Base-by-base conservation (phyloP, 2,797 vertebrate genomes). In the Enteromius thamalakanensis region DNA sequence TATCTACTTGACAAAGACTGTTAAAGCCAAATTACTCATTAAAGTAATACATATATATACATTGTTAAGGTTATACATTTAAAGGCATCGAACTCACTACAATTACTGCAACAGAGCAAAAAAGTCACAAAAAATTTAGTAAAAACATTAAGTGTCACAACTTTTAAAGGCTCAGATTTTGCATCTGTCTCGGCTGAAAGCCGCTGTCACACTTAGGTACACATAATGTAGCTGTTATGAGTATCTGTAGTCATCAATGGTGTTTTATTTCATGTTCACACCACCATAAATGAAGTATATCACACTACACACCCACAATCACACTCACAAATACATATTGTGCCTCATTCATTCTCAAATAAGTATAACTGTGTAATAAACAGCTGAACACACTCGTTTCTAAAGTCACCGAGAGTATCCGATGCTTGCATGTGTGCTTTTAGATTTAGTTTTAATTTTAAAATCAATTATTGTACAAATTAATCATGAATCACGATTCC, bases 251-350 rank as follows among this genome's bases (percentile, higher is more conserved):
- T 68, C 17, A 70, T 67, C 1, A 45, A 47, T n/a, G 17, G 26
- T 34, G 68, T 81, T 81, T 71, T 53, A 62, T 81, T 60, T 81
- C 40, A 72, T 1, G 1, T 81, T 37, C 68, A 14, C 53, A 60
- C 53, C 53, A 60, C 62, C 40, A 81, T 49, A 81, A 81, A 49
- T 49, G 29, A 45, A 62, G 51, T 47, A 80, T 71, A 81, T 34
- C 40, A 62, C 68, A 62, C 53, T 11, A 49, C 40, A 37, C 79
- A 58, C n/a, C 51, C 67, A 69, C n/a, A 45, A 11, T 6, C 55
- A 76, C 14, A 71, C 34, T n/a, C 51, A 76, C 45, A 26, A 32
- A 53, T 9, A 21, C 51, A 72, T 40, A 34, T 40, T 37, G 7
- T 53, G 11, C 32, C 47, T 37, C 12, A 79, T 51, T 45, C 62